phyloP scores from a whole-genome alignment of 2,888 invertebrate genomes.

The Tigriopus californicus region DNA sequence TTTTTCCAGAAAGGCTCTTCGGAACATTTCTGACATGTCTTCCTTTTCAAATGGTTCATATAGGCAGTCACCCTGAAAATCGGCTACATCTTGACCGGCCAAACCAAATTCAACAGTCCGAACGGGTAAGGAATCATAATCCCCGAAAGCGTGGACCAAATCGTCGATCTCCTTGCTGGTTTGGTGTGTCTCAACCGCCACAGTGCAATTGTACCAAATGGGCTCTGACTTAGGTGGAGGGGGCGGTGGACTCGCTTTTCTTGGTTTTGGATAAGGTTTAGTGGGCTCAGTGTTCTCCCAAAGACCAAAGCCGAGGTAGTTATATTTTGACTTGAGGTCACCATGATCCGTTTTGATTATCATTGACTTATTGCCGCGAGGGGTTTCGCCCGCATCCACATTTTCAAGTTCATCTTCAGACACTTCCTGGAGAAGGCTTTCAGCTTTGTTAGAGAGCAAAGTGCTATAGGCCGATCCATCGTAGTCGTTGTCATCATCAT shows the following conservation, averaged over 20 bases:
- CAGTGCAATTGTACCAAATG: constrained; percentile 15
- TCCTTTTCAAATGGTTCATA: constrained; percentile 11
- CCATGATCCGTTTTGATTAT: constrained; percentile 13
- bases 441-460: background rate
- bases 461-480: background rate
- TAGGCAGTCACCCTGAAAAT: background rate
- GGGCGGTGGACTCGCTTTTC: constrained; percentile 12
- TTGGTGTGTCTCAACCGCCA: background rate
- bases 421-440: background rate
- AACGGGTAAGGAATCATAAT: background rate
- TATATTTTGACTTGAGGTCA: constrained; percentile 11
- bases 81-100: background rate
- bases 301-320: constrained; percentile 13
- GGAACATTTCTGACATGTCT: constrained; percentile 12
- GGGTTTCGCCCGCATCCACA: constrained; percentile 7
- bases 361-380: constrained; percentile 5
- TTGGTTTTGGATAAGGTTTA: constrained; percentile 5
- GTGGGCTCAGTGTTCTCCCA: constrained; percentile 11
- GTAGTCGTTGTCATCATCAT: constrained; percentile 1
- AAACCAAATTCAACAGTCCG: background rate
- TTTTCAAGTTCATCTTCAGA: background rate
- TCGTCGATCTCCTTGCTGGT: constrained; percentile 10
- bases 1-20: constrained; percentile 9
- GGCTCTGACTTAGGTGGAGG: constrained; percentile 14
- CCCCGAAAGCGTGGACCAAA: background rate